These are phyloP conservation scores for Ceratoteleas bidentatus DNA, from an alignment of 1,140 invertebrate species.

Conservation along the genomic window DNA sequence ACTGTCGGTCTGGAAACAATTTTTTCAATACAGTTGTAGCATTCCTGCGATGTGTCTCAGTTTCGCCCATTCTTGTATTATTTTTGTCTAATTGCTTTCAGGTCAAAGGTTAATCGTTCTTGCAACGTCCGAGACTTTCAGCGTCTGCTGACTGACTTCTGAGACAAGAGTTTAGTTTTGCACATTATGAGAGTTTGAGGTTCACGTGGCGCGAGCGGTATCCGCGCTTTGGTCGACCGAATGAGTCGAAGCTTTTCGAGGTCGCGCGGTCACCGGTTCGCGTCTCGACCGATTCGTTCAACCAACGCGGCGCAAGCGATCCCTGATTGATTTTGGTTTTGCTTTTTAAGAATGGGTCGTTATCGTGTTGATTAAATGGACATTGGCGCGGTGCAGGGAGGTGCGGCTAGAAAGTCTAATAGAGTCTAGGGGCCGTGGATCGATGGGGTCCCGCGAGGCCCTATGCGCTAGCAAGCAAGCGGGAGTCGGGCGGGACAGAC, in stretches of 20 bases:
- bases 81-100: conserved; percentile 7
- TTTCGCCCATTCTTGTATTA: conserved; percentile 62
- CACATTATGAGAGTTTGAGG: neutral
- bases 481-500: neutral
- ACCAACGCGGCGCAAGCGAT: conserved; percentile 72
- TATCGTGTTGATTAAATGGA: conserved; percentile 77
- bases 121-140: neutral
- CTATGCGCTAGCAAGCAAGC: conserved; percentile 65
- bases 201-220: neutral
- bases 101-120: neutral
- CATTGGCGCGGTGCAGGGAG: conserved; percentile 77
- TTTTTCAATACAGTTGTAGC: conserved; percentile 76
- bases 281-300: conserved; percentile 69
- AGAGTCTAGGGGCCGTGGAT: conserved; percentile 34
- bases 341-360: conserved; percentile 73
- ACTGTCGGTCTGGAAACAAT: conserved; percentile 82
- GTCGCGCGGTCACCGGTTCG: too few species aligned
- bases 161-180: conserved; percentile 9
- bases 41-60: conserved; percentile 66
- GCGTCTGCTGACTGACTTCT: neutral
- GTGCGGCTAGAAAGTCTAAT: conserved; percentile 68
- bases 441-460: conserved; percentile 24
- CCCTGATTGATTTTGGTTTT: conserved; percentile 52
- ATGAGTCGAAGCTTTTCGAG: conserved; percentile 30
- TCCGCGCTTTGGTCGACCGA: conserved; percentile 64